A percentile compares a stretch with the other conserved stretches of the same genome.
These are phyloP conservation scores for Harpagus bidentatus DNA, from an alignment of 2,113 vertebrate species.

Conservation along the genomic window DNA sequence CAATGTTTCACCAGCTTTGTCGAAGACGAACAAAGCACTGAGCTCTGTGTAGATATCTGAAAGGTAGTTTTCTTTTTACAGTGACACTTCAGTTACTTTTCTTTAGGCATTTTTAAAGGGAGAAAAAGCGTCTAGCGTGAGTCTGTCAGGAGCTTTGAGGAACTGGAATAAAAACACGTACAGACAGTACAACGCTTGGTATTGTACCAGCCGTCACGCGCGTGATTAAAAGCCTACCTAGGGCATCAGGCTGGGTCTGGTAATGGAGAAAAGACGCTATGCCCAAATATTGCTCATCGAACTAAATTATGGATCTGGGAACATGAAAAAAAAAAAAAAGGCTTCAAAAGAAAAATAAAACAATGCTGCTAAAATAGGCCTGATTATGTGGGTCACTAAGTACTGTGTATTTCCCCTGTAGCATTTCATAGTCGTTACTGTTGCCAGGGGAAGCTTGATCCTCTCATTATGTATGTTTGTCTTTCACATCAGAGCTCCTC, in stretches of 20 bases:
- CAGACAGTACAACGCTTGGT: background rate
- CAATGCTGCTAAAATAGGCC: constrained; percentile 71
- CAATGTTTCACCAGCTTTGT: constrained; percentile 45
- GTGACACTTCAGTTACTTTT: constrained; percentile 49
- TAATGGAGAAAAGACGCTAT: background rate
- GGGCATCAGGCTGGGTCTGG: background rate
- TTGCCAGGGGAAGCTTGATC: constrained; percentile 78
- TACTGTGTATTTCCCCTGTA: constrained; percentile 74
- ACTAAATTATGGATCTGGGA: constrained; percentile 60
- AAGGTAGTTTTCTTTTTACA: constrained; percentile 58
- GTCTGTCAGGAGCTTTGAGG: constrained; percentile 8
- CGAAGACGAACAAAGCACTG: constrained; percentile 22
- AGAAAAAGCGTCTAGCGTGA: background rate
- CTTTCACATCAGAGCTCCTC: constrained; percentile 78
- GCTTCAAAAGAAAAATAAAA: constrained; percentile 75
- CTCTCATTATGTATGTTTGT: constrained; percentile 81
- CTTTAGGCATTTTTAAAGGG: constrained; percentile 16
- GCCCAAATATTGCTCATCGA: constrained; percentile 8
- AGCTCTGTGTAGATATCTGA: constrained; percentile 50
- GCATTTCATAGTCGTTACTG: constrained; percentile 76
- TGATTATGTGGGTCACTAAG: constrained; percentile 75
- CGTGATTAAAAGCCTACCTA: background rate
- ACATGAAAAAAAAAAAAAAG: background rate
- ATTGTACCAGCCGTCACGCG: background rate
- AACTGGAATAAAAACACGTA: constrained; percentile 15